phyloP scores from a whole-genome alignment of 2,113 vertebrate species.

The Vanacampus margaritifer region DNA sequence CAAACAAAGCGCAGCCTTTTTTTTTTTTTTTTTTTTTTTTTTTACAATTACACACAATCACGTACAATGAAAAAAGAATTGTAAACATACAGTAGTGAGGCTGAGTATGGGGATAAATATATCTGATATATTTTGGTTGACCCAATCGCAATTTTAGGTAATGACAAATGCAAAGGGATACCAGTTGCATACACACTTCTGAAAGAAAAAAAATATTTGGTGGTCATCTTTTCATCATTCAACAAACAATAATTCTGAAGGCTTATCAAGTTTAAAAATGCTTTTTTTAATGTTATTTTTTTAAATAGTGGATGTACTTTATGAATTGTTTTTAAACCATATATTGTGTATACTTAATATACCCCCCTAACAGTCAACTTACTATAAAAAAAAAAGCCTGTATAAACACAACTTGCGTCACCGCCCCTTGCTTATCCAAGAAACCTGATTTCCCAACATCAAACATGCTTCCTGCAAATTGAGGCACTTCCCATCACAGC shows the following conservation, averaged over 20 bases:
- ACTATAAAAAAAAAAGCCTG: not conserved
- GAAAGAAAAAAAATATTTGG: no score
- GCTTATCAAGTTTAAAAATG: no score
- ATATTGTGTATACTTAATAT: not conserved
- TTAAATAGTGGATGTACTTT: not conserved
- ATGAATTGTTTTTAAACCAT: not conserved
- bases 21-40: no score
- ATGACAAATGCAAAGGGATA: no score
- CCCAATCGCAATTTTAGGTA: not conserved
- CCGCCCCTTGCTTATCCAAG: constrained; percentile 36
- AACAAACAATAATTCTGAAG: no score
- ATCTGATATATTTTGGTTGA: not conserved
- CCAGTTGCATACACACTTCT: no score
- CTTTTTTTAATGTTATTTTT: not conserved
- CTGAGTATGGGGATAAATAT: not conserved
- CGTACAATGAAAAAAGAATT: not conserved
- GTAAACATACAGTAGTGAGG: not conserved
- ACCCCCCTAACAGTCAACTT: not conserved
- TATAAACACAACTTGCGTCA: not conserved
- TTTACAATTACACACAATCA: no score
- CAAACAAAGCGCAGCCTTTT: not conserved
- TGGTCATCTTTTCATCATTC: no score
- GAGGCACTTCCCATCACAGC: constrained; percentile 45
- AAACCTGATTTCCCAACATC: constrained; percentile 51
- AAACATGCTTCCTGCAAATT: constrained; percentile 58